Conservation (phyloP, 1,140 invertebrate genomes). For the Parasteatoda tepidariorum region DNA sequence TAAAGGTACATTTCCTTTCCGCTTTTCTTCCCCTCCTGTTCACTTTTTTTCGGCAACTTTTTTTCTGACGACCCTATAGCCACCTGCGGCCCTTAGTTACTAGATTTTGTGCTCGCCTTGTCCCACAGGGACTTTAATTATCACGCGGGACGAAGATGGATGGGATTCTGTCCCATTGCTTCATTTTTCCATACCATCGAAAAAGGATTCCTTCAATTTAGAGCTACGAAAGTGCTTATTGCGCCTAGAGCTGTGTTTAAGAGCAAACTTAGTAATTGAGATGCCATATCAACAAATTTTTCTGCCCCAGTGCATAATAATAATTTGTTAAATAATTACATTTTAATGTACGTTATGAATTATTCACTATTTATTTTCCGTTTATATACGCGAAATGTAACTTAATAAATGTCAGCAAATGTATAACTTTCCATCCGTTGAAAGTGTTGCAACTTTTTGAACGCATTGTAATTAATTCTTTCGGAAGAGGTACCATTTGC, state of each 20-base stretch:
- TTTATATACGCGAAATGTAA: no score
- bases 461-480: no score
- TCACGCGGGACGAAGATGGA: constrained; percentile 32
- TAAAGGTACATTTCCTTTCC: background rate
- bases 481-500: no score
- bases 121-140: constrained; percentile 39
- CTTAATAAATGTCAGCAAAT: no score
- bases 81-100: background rate
- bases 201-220: constrained; percentile 5
- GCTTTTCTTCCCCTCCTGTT: background rate
- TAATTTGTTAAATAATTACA: no score
- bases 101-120: constrained; percentile 7
- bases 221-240: background rate
- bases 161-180: constrained; percentile 6
- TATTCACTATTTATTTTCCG: no score
- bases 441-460: no score
- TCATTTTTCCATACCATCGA: background rate
- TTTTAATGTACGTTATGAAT: no score
- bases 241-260: background rate
- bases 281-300: no score
- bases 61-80: background rate
- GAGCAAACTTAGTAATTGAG: no score
- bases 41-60: background rate
- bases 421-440: no score
- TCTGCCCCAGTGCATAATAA: no score